These are phyloP conservation scores for Hassar affinis DNA, from an alignment of 2,113 vertebrate species.

Conservation along the genomic window DNA sequence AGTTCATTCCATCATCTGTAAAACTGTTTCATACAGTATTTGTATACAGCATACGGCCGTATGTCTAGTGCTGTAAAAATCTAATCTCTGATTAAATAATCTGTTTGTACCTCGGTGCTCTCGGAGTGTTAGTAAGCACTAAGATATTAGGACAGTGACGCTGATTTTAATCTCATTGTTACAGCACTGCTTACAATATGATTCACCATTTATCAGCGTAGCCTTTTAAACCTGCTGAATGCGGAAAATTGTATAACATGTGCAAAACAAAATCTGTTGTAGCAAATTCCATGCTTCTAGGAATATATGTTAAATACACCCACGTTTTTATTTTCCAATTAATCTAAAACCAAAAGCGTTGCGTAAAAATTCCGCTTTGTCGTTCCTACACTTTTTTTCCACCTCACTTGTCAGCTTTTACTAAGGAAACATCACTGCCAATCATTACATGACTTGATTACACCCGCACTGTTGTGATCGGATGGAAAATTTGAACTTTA, in stretches of 20 bases:
- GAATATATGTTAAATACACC: neutral
- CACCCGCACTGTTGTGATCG: neutral
- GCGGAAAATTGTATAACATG: neutral
- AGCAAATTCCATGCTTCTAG: neutral
- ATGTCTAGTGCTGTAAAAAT: neutral
- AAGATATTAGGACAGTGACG: neutral
- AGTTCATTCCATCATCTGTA: neutral
- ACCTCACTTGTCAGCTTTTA: neutral
- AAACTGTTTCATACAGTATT: neutral
- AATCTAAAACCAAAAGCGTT: neutral
- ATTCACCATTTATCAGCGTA: neutral
- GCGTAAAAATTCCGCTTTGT: neutral
- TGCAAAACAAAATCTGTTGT: neutral
- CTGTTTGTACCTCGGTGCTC: neutral
- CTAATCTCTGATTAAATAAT: neutral
- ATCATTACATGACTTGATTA: neutral
- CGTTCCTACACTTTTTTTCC: neutral
- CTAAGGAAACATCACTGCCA: neutral
- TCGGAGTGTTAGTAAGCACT: neutral
- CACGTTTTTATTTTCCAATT: slow-evolving; percentile 1
- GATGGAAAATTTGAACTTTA: neutral
- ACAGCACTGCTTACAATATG: neutral
- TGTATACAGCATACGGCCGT: neutral
- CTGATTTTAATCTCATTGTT: neutral
- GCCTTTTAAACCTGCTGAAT: neutral